Evolutionary conservation across 2,888 invertebrate genomes (phyloP).

Genomic region (Melipona bicolor): DNA sequence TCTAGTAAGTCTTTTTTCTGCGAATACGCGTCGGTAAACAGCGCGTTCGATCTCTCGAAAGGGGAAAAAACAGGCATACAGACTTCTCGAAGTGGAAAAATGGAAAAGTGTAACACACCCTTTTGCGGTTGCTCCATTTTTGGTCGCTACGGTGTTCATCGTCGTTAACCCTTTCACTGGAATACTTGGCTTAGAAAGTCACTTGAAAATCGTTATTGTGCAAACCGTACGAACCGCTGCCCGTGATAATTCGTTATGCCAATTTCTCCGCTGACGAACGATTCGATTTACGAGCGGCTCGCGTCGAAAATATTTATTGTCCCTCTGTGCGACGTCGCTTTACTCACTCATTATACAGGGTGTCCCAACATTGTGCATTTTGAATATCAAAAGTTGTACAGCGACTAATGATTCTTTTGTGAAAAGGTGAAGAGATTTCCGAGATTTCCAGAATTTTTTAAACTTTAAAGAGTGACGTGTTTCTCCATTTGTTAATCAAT

Average conservation of each 20-base stretch:
- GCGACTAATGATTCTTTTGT: too few species aligned
- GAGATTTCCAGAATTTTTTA: too few species aligned
- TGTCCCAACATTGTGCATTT: not conserved
- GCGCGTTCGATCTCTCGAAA: constrained; percentile 12
- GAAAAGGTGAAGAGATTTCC: too few species aligned
- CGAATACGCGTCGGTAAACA: not conserved
- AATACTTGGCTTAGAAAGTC: constrained; percentile 38
- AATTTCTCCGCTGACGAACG: constrained; percentile 35
- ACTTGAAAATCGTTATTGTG: constrained; percentile 30
- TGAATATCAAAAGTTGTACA: too few species aligned
- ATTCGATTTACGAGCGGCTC: constrained; percentile 21
- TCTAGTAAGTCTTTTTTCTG: constrained; percentile 17
- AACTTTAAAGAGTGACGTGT: too few species aligned
- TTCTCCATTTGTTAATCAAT: too few species aligned
- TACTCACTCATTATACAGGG: not conserved
- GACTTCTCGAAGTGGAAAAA: not conserved
- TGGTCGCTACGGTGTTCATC: not conserved
- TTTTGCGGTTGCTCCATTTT: constrained; percentile 23
- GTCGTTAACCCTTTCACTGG: constrained; percentile 46
- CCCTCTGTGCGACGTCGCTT: not conserved
- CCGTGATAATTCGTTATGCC: constrained; percentile 13
- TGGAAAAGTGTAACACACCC: not conserved
- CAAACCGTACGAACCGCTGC: constrained; percentile 10
- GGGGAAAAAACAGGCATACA: not conserved
- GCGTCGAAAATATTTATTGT: constrained; percentile 22